phyloP scores from a whole-genome alignment of 2,797 vertebrate species.

The Sebastes aleutianus region DNA sequence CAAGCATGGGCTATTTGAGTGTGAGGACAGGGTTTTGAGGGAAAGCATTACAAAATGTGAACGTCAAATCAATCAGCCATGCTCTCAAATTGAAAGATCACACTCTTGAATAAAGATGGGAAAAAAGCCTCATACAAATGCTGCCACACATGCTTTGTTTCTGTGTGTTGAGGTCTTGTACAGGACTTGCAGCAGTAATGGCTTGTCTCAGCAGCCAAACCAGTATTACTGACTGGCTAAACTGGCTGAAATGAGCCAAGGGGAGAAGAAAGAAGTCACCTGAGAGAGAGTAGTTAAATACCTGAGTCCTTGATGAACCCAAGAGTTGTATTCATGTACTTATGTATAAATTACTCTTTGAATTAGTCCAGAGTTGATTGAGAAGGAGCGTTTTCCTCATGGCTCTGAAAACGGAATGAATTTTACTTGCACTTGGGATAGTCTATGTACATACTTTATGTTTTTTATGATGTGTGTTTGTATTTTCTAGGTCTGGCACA shows the following conservation, averaged over 20 bases:
- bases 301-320: neutral
- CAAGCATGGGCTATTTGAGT: too few species aligned
- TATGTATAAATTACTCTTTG: neutral
- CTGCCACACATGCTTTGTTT: too few species aligned
- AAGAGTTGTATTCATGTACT: neutral
- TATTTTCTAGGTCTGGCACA: constrained; percentile 83
- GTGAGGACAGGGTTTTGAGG: too few species aligned
- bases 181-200: neutral
- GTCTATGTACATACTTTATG: rapidly evolving
- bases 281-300: neutral
- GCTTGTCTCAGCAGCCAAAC: neutral
- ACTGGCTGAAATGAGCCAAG: neutral
- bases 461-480: neutral
- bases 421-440: neutral
- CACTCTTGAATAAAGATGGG: too few species aligned
- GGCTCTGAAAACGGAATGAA: neutral
- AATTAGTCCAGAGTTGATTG: neutral
- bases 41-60: too few species aligned
- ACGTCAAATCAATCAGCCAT: too few species aligned
- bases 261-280: neutral
- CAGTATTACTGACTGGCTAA: neutral
- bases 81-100: too few species aligned
- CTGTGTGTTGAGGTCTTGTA: neutral
- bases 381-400: neutral
- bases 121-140: too few species aligned